Conservation (phyloP, 1,140 invertebrate genomes). For the Camponotus pennsylvanicus region DNA sequence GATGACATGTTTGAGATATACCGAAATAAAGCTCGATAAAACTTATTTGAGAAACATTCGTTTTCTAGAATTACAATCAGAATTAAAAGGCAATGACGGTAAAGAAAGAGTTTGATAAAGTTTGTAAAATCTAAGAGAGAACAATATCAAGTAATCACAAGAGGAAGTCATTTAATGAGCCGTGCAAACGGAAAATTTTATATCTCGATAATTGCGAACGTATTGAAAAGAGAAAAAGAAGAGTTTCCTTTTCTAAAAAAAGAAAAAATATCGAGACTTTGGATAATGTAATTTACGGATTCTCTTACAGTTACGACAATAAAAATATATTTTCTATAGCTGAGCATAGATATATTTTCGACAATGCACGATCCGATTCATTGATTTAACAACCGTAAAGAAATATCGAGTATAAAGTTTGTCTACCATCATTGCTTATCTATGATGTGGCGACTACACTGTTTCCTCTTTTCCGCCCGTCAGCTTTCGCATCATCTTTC, state of each 20-base stretch:
- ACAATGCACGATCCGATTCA: neutral
- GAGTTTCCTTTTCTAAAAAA: neutral
- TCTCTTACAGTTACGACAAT: neutral
- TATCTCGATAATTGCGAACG: neutral
- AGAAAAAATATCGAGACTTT: neutral
- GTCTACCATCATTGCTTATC: conserved; percentile 41
- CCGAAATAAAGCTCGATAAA: neutral
- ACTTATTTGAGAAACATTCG: neutral
- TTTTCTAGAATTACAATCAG: conserved; percentile 10
- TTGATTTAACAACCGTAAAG: conserved; percentile 63
- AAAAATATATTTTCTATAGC: conserved; percentile 15
- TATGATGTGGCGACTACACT: neutral
- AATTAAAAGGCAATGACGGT: conserved; percentile 37
- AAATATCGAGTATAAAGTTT: conserved; percentile 62
- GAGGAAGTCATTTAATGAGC: conserved; percentile 21
- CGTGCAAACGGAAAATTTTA: conserved; percentile 26
- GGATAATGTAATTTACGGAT: conserved; percentile 14
- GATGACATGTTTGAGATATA: neutral
- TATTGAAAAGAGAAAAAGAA: conserved; percentile 11
- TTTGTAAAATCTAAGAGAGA: conserved; percentile 33
- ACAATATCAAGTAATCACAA: conserved; percentile 9
- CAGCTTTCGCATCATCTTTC: conserved; percentile 2
- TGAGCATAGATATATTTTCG: conserved; percentile 13
- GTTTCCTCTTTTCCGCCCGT: neutral
- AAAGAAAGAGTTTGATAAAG: conserved; percentile 22